Conservation (phyloP, 2,888 invertebrate species). For the Charanyca ferruginea region DNA sequence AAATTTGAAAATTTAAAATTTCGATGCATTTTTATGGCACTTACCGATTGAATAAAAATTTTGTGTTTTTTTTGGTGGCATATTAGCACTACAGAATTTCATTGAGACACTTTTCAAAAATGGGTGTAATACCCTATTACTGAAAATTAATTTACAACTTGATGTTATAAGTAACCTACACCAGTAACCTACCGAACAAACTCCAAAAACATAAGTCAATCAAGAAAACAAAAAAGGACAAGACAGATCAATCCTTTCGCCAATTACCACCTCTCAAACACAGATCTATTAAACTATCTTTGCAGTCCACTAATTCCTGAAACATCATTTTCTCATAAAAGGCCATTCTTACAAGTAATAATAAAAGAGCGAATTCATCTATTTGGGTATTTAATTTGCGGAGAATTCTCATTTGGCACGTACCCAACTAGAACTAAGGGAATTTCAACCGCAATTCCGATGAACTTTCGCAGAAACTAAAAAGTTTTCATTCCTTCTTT, state of each 20-base stretch:
- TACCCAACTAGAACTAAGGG: constrained; percentile 65
- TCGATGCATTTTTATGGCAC: too few relatives aligned
- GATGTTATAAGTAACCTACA: too few relatives aligned
- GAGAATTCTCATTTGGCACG: constrained; percentile 73
- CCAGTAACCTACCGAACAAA: neutral
- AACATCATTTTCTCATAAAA: constrained; percentile 34
- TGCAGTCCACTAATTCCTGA: constrained; percentile 10
- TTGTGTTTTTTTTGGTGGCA: too few relatives aligned
- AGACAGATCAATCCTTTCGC: neutral
- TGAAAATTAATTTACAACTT: neutral
- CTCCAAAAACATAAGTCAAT: neutral
- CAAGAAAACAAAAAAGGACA: neutral
- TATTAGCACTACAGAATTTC: too few relatives aligned
- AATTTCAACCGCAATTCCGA: constrained; percentile 63
- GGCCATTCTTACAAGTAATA: constrained; percentile 31
- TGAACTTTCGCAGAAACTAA: constrained; percentile 64
- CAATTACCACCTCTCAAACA: neutral
- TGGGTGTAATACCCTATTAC: too few relatives aligned
- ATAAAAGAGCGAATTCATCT: constrained; percentile 61
- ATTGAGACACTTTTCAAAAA: too few relatives aligned
- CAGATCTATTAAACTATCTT: constrained; percentile 6
- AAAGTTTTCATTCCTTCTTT: constrained; percentile 59
- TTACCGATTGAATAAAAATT: too few relatives aligned
- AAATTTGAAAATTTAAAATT: too few relatives aligned
- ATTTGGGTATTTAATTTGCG: constrained; percentile 74